Conservation (phyloP, 2,797 vertebrate species). For the Poecile montanus region DNA sequence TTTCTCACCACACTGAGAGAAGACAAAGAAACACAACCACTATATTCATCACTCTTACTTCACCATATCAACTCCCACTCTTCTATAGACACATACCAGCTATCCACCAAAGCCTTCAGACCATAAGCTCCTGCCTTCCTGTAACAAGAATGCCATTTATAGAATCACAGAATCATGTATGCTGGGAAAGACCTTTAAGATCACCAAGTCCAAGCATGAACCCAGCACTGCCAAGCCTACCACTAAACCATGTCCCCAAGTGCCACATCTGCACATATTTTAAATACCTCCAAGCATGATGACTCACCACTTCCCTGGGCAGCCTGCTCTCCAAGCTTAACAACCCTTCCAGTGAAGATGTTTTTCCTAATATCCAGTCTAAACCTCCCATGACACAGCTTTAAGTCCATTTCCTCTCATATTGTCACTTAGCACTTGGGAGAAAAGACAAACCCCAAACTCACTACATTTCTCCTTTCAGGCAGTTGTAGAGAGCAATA, state of each 20-base stretch:
- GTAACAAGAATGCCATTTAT: not conserved
- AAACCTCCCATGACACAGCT: not conserved
- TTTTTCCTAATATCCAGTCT: not conserved
- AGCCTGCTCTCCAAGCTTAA: not conserved
- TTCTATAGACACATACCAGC: not conserved
- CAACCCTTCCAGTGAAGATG: fast-evolving
- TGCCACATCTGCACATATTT: not conserved
- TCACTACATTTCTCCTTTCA: not conserved
- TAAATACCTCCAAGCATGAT: not conserved
- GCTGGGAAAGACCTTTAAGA: not conserved
- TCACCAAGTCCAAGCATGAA: not conserved
- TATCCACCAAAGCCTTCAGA: not conserved
- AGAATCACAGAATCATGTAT: not conserved
- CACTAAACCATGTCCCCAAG: not conserved
- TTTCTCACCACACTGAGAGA: not conserved
- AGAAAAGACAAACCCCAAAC: not conserved
- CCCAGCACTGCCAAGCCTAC: not conserved
- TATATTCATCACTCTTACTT: not conserved
- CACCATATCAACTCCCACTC: not conserved
- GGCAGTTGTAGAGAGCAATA: fast-evolving
- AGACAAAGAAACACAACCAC: not conserved
- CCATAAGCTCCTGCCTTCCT: not conserved
- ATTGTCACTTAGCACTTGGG: not conserved
- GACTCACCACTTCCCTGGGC: not conserved
- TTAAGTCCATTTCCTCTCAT: not conserved